These are phyloP conservation scores for Montipora capitata DNA, from an alignment of 92 coral and sea anemone genomes.

Conservation along the genomic window DNA sequence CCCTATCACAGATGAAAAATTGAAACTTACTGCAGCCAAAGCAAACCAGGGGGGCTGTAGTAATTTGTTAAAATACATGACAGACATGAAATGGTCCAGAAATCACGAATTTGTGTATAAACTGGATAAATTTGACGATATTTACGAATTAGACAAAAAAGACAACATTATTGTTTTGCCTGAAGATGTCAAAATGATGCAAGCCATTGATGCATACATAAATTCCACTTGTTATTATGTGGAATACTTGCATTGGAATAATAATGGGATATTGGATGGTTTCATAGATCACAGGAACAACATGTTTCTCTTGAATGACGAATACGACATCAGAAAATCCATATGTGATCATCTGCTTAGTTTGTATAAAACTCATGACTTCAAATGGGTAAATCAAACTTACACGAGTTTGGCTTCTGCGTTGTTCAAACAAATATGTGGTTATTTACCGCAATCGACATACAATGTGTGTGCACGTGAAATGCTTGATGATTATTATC, in stretches of 20 bases:
- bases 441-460: constrained; percentile 31
- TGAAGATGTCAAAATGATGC: too few species aligned
- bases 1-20: constrained; percentile 40
- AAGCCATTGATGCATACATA: not conserved
- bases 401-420: not conserved
- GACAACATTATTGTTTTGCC: too few species aligned
- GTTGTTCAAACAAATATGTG: constrained; percentile 26
- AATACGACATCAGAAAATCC: not conserved
- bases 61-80: constrained; percentile 32
- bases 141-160: too few species aligned
- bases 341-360: constrained; percentile 53
- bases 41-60: constrained; percentile 64
- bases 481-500: constrained; percentile 59
- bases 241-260: too few species aligned
- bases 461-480: constrained; percentile 31
- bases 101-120: too few species aligned
- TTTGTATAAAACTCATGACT: constrained; percentile 40
- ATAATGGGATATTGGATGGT: too few species aligned
- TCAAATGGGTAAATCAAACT: constrained; percentile 47
- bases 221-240: not conserved
- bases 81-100: too few species aligned
- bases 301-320: too few species aligned
- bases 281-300: too few species aligned
- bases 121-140: too few species aligned
- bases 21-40: constrained; percentile 33